phyloP scores from a whole-genome alignment of 2,113 vertebrate species.

The Platysteira castanea region DNA sequence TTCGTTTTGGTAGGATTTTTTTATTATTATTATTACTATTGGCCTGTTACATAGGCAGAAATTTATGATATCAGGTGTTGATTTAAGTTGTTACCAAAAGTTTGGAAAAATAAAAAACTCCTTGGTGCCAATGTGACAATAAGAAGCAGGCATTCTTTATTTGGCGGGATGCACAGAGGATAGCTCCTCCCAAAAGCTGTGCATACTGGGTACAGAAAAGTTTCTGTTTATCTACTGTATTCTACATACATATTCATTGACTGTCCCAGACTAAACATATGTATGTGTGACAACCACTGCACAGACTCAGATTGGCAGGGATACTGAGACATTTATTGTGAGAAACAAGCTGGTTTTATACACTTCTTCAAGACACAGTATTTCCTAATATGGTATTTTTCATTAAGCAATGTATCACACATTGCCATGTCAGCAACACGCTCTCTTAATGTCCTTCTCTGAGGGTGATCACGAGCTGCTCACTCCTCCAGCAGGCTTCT shows the following conservation, averaged over 20 bases:
- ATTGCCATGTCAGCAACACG: background rate
- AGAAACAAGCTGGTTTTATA: background rate
- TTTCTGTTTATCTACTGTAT: background rate
- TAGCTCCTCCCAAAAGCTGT: background rate
- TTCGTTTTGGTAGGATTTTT: background rate
- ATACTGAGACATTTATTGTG: background rate
- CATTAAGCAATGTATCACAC: background rate
- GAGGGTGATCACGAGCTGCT: background rate
- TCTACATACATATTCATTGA: no score
- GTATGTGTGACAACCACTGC: background rate
- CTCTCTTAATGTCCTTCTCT: background rate
- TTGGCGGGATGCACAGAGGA: background rate
- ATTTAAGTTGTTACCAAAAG: background rate
- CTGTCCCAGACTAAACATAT: background rate
- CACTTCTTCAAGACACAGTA: background rate
- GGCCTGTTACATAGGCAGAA: background rate
- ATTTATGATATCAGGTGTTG: background rate
- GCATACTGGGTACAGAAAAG: no score
- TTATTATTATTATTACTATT: background rate
- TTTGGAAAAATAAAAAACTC: background rate
- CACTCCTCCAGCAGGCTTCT: background rate
- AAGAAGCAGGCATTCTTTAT: background rate
- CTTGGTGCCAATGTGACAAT: background rate
- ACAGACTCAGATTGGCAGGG: background rate
- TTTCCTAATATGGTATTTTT: background rate